phyloP scores from a whole-genome alignment of 1,140 invertebrate genomes.

The Atopsyche davidsoni region DNA sequence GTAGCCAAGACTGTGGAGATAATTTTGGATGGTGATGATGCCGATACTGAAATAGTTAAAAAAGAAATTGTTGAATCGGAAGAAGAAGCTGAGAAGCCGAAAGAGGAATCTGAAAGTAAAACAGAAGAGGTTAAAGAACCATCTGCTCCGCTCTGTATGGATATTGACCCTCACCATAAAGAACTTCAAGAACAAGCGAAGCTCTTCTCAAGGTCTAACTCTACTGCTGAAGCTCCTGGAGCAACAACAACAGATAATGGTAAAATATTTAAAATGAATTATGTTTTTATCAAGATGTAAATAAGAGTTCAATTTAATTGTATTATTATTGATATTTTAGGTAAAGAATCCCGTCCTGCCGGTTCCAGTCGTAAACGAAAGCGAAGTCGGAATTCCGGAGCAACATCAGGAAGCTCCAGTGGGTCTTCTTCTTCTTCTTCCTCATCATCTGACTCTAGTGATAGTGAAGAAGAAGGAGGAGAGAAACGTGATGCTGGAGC shows the following conservation, averaged over 20 bases:
- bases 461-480: conserved; percentile 37
- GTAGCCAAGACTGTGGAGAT: conserved; percentile 24
- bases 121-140: conserved; percentile 41
- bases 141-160: conserved; percentile 46
- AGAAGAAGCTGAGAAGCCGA: conserved; percentile 30
- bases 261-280: conserved; percentile 1
- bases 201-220: conserved; percentile 42
- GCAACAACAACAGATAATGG: conserved; percentile 34
- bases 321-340: conserved; percentile 15
- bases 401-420: conserved; percentile 34
- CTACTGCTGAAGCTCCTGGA: conserved; percentile 23
- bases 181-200: conserved; percentile 47
- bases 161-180: conserved; percentile 42
- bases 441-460: conserved; percentile 36
- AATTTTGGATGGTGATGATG: conserved; percentile 22
- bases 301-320: conserved; percentile 6
- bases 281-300: conserved; percentile 5
- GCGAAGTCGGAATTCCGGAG: conserved; percentile 23
- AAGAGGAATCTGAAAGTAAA: conserved; percentile 37
- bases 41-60: conserved; percentile 25
- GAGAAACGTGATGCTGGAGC: conserved; percentile 14
- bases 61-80: conserved; percentile 26
- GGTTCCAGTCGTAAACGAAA: conserved; percentile 31
- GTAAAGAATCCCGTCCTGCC: not conserved
- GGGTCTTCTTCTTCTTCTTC: conserved; percentile 29